These are phyloP conservation scores for Proterorhinus semilunaris DNA, from an alignment of 2,113 vertebrate species.

Conservation along the genomic window DNA sequence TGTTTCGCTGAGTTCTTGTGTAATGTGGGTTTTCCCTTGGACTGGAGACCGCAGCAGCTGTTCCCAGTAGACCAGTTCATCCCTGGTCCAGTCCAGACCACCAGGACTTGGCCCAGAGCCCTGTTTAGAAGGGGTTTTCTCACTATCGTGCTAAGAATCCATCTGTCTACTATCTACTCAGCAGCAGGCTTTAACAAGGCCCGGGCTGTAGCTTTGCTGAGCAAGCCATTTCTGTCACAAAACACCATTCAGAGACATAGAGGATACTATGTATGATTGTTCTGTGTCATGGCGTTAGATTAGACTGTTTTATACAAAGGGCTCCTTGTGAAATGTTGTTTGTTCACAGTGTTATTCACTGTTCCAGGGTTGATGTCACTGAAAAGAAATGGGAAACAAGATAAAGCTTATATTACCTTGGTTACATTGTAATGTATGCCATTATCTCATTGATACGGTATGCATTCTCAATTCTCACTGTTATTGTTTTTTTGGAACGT, in stretches of 20 bases:
- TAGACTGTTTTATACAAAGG: neutral
- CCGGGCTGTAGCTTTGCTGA: conserved; percentile 9
- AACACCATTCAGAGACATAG: neutral
- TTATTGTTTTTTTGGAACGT: too few species aligned
- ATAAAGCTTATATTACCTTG: neutral
- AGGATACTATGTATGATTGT: neutral
- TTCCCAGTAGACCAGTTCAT: conserved; percentile 45
- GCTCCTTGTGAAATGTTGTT: conserved; percentile 1
- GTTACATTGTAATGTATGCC: neutral
- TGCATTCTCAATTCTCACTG: neutral
- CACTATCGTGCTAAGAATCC: conserved; percentile 42
- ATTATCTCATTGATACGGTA: neutral
- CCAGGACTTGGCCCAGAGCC: conserved; percentile 24
- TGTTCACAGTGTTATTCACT: neutral
- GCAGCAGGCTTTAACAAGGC: conserved; percentile 24
- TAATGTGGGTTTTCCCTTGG: conserved; percentile 25
- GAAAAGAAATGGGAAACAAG: neutral
- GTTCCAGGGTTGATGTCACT: neutral
- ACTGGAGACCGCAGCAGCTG: conserved; percentile 42
- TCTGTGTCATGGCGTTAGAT: neutral
- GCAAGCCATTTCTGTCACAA: neutral
- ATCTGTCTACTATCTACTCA: conserved; percentile 34
- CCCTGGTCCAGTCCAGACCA: conserved; percentile 42
- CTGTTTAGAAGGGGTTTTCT: conserved; percentile 45
- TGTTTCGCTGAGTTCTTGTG: conserved; percentile 10